These are phyloP conservation scores for Cyclargus thomasi DNA, from an alignment of 1,140 invertebrate genomes.

Conservation along the genomic window DNA sequence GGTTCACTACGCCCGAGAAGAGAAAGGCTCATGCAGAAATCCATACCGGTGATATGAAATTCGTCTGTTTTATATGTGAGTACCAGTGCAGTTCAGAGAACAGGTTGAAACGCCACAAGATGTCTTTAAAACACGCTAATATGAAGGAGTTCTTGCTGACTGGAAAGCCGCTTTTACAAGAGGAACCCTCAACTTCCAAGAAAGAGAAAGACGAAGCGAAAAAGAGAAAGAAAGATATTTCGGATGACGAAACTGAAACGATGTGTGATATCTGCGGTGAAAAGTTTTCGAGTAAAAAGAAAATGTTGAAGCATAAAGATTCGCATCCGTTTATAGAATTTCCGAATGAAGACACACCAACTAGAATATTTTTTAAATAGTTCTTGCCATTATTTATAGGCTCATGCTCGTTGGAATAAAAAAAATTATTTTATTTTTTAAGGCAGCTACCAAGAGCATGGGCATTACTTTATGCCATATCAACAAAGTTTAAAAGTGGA, in stretches of 20 bases:
- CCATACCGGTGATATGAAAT: slow-evolving; percentile 66
- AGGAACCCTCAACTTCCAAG: slow-evolving; percentile 35
- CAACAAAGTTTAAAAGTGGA: background rate
- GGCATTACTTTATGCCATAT: background rate
- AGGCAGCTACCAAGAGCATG: background rate
- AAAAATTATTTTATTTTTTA: background rate
- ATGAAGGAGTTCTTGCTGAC: slow-evolving; percentile 59
- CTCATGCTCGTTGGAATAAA: background rate
- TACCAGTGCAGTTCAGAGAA: slow-evolving; percentile 64
- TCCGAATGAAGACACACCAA: slow-evolving; percentile 61
- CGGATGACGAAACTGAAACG: slow-evolving; percentile 18
- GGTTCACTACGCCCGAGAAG: slow-evolving; percentile 61
- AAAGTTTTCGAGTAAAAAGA: slow-evolving; percentile 43
- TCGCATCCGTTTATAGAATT: slow-evolving; percentile 67
- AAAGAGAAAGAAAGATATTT: slow-evolving; percentile 33
- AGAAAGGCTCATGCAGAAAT: slow-evolving; percentile 54
- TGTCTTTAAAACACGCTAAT: slow-evolving; percentile 53
- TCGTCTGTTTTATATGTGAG: slow-evolving; percentile 67
- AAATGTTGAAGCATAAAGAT: slow-evolving; percentile 60
- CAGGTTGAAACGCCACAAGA: slow-evolving; percentile 54
- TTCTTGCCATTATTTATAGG: slow-evolving; percentile 29
- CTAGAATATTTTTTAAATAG: slow-evolving; percentile 68
- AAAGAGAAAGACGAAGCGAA: slow-evolving; percentile 28
- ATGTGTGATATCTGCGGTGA: slow-evolving; percentile 65
- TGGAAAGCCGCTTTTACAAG: slow-evolving; percentile 40